These are phyloP conservation scores for Crotalus helleri DNA, from an alignment of 2,113 vertebrate genomes.

Conservation along the genomic window DNA sequence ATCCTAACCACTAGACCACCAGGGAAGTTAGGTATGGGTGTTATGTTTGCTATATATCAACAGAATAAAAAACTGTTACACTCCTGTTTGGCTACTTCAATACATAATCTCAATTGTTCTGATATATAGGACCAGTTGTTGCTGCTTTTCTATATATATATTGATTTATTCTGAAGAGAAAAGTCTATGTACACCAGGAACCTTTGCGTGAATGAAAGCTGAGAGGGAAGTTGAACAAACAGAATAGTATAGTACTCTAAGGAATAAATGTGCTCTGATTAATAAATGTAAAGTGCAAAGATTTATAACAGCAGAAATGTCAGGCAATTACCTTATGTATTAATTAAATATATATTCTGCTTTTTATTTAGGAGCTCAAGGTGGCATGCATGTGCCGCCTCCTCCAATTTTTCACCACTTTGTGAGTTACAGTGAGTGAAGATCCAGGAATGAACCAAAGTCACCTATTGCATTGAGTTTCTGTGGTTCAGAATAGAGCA, in stretches of 20 bases:
- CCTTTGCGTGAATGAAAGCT: not conserved
- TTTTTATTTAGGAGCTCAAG: not conserved
- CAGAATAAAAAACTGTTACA: not conserved
- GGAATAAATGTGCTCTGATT: not conserved
- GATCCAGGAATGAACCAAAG: not conserved
- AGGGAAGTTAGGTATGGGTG: not conserved
- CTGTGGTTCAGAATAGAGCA: not conserved
- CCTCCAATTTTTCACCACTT: not conserved
- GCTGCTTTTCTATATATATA: not conserved
- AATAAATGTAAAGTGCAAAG: not conserved
- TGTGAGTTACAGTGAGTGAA: not conserved
- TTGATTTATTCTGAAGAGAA: not conserved
- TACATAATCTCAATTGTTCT: not conserved
- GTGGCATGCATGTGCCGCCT: not conserved
- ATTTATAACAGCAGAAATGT: not conserved
- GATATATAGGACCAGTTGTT: not conserved
- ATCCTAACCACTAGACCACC: conserved; percentile 32
- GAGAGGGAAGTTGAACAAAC: not conserved
- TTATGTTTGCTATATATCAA: not conserved
- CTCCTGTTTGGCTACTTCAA: not conserved
- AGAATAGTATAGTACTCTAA: not conserved
- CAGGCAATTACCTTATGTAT: not conserved
- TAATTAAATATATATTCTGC: not conserved
- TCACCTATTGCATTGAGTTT: not conserved
- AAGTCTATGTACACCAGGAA: not conserved